These are phyloP conservation scores for Eupithecia tripunctaria DNA, from an alignment of 2,888 invertebrate species.

Conservation along the genomic window DNA sequence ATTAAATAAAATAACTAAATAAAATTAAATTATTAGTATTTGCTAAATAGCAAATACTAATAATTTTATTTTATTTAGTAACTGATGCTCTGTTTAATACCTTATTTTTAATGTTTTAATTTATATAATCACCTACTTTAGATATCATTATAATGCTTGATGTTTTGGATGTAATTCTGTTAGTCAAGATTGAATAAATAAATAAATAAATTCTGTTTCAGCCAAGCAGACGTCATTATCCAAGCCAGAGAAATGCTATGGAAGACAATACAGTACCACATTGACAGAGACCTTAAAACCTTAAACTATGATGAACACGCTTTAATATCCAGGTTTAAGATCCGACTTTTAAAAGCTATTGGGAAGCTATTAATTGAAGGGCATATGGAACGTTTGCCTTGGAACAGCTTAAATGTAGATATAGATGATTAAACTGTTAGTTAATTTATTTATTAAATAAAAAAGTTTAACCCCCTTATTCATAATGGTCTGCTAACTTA, in stretches of 20 bases:
- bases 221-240: constrained; percentile 77
- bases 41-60: too few species aligned
- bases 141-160: too few species aligned
- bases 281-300: constrained; percentile 67
- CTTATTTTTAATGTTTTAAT: too few species aligned
- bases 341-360: constrained; percentile 63
- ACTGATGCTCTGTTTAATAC: too few species aligned
- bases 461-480: too few species aligned
- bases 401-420: neutral
- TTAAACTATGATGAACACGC: constrained; percentile 60
- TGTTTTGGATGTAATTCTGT: too few species aligned
- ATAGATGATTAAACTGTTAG: neutral
- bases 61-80: too few species aligned
- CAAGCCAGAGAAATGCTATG: constrained; percentile 77
- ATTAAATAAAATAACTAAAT: too few species aligned
- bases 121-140: too few species aligned
- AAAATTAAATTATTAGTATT: too few species aligned
- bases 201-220: constrained; percentile 59
- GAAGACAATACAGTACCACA: constrained; percentile 76
- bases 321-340: constrained; percentile 60
- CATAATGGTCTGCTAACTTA: too few species aligned
- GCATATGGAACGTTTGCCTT: constrained; percentile 10
- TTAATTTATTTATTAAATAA: neutral
- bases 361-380: constrained; percentile 69
- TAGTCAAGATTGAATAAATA: too few species aligned